Conservation (phyloP, 2,797 vertebrate species). For the Amblyraja radiata region DNA sequence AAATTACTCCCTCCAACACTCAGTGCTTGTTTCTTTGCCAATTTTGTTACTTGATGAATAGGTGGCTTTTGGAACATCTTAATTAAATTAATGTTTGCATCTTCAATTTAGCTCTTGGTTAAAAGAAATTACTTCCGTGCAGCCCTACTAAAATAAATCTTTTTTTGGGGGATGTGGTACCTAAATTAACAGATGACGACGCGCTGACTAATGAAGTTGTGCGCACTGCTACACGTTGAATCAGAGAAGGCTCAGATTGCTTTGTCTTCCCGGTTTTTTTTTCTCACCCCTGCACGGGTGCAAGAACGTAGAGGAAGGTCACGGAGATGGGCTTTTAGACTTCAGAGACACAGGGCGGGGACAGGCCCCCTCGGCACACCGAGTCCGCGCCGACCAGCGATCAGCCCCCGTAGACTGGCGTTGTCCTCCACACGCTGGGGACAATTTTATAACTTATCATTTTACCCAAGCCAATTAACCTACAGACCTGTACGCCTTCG, state of each 20-base stretch:
- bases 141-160: slow-evolving; percentile 10
- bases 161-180: neutral
- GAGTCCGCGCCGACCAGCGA: too few relatives aligned
- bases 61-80: slow-evolving; percentile 93
- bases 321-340: slow-evolving; percentile 43
- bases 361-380: too few relatives aligned
- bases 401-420: too few relatives aligned
- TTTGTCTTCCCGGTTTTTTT: neutral
- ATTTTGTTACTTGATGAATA: slow-evolving; percentile 99
- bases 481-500: too few relatives aligned
- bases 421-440: too few relatives aligned
- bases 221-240: neutral
- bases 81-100: slow-evolving; percentile 90
- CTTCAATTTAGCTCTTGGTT: slow-evolving; percentile 71
- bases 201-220: neutral
- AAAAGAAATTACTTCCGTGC: slow-evolving; percentile 40
- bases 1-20: slow-evolving; percentile 99
- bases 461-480: too few relatives aligned
- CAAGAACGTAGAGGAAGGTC: slow-evolving; percentile 46
- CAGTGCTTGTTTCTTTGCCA: slow-evolving; percentile 95
- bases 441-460: too few relatives aligned
- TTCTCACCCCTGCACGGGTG: slow-evolving; percentile 25
- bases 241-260: neutral
- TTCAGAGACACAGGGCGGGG: too few relatives aligned
- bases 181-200: slow-evolving; percentile 11